Conservation (phyloP, 2,888 invertebrate species). For the Eupithecia pulchellata region DNA sequence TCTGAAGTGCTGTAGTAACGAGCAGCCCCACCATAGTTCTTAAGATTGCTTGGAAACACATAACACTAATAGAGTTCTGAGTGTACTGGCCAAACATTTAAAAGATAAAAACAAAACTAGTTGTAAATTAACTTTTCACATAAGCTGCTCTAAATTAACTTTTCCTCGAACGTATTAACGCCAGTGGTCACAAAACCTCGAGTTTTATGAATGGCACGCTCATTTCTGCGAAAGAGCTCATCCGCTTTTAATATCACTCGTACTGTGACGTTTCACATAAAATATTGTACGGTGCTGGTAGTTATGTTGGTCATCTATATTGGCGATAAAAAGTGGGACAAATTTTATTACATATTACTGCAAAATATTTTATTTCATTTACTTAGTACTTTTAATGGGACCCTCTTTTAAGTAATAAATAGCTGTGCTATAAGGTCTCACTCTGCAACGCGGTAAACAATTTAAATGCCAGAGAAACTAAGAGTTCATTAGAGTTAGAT, state of each 20-base stretch:
- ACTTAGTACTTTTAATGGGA: no score
- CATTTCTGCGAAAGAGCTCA: slow-evolving; percentile 8
- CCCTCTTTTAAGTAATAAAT: no score
- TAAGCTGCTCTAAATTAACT: not conserved
- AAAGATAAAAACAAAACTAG: not conserved
- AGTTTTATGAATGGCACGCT: slow-evolving; percentile 10
- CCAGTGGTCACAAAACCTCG: not conserved
- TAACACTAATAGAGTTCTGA: no score
- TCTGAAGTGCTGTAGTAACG: no score
- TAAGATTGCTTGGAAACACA: no score
- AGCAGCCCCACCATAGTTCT: no score
- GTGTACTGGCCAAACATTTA: not conserved
- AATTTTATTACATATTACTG: not conserved
- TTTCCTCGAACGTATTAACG: not conserved
- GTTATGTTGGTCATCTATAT: not conserved
- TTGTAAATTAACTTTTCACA: not conserved
- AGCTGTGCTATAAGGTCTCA: no score
- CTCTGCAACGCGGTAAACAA: no score
- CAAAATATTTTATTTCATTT: no score
- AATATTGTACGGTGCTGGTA: not conserved
- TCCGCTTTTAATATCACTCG: slow-evolving; percentile 15
- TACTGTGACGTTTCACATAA: slow-evolving; percentile 2
- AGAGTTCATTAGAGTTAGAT: no score
- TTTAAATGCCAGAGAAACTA: no score
- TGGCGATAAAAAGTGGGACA: not conserved